Base-by-base conservation (phyloP, 2,888 invertebrate species). In the Tetragnatha montana region DNA sequence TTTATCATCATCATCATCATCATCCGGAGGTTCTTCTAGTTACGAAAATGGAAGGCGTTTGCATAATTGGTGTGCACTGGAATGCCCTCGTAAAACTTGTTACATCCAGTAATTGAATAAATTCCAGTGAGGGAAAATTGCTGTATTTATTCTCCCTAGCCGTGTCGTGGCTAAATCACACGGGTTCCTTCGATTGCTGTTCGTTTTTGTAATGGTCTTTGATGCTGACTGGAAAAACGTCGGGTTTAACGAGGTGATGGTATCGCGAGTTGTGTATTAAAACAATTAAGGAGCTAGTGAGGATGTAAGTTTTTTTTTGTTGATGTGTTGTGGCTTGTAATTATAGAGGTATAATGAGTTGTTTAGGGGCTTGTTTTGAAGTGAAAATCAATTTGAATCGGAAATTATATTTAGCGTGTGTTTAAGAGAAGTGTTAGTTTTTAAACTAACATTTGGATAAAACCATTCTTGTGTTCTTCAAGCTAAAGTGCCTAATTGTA, bases 11-110 rank as follows among this genome's bases (percentile, higher is more conserved):
- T 35, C 35, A 35, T 35, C 35, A 35, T 35, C 35, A 35, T 35
- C 8, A 21, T 21, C 21, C 21, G 21, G 21, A 4, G 4, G 7
- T 22, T 6, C 60, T 22, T 60, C 21, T 17, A 22, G 51, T 78
- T 68, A 78, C 21, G 60, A 19, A 60, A 60, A 78, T 78, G 60
- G 60, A 60, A 14, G 78, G 21, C 22, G 21, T 60, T 78, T 78
- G 78, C 60, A 60, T 14, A 22, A 22, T 78, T 78, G 22, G 12
- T 6, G 1, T 21, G 17, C 10, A 78, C 22, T 78, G 78, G 60
- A 60, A 22, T 60, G 21, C 12, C 17, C 19, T 21, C 60, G n/a
- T 78, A 78, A 60, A 60, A 17, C 60, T 78, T 78, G 35, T 14
- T 17, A 76, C 19, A 51, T 76, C 50, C 21, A 10, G 60, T 60